These are phyloP conservation scores for Sesamia inferens DNA, from an alignment of 2,888 invertebrate genomes.

Conservation along the genomic window DNA sequence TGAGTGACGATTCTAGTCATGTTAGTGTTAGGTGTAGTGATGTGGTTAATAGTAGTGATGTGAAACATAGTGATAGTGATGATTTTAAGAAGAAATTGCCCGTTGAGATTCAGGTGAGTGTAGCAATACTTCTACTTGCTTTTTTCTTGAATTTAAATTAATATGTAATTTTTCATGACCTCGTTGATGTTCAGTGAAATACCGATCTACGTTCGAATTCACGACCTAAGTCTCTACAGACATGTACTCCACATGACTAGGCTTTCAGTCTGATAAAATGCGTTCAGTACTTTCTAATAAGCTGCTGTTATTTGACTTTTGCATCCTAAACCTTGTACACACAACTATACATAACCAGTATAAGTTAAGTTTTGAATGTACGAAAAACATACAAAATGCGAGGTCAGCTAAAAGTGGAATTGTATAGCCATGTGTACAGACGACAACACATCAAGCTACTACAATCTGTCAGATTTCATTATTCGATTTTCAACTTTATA, in stretches of 20 bases:
- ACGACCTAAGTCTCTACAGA: too few relatives aligned
- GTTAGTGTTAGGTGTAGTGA: conserved; percentile 72
- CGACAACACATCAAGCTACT: too few relatives aligned
- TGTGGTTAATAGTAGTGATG: conserved; percentile 62
- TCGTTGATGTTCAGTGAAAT: neutral
- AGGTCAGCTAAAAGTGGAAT: too few relatives aligned
- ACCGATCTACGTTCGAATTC: too few relatives aligned
- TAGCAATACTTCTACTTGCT: neutral
- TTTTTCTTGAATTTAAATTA: neutral
- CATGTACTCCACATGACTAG: too few relatives aligned
- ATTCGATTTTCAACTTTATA: too few relatives aligned
- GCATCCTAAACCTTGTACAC: too few relatives aligned
- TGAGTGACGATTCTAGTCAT: conserved; percentile 81
- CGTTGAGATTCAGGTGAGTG: conserved; percentile 85
- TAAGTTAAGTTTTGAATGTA: too few relatives aligned
- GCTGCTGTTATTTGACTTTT: neutral
- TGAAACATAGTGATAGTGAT: conserved; percentile 64
- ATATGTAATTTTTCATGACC: neutral
- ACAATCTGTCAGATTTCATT: too few relatives aligned
- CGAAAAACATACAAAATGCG: too few relatives aligned
- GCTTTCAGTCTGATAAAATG: neutral
- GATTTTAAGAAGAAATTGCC: conserved; percentile 77
- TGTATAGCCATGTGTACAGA: too few relatives aligned
- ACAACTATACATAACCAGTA: too few relatives aligned
- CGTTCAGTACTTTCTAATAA: neutral